Evolutionary conservation across 2,113 vertebrate species (phyloP).

Genomic region (Lepus americanus): DNA sequence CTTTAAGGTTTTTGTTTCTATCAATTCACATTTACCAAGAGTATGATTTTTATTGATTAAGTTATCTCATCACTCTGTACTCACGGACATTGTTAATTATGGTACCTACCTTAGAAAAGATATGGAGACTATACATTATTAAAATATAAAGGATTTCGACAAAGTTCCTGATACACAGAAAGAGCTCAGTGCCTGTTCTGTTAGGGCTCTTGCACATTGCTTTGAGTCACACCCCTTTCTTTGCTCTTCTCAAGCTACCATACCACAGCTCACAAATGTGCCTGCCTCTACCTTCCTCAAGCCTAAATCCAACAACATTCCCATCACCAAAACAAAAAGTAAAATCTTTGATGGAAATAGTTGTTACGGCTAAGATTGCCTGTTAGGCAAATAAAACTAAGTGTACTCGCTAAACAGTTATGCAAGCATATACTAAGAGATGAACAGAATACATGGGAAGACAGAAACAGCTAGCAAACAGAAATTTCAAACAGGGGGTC

Average conservation of each 20-base stretch:
- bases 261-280: not conserved
- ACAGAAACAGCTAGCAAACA: not conserved
- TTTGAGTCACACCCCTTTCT: not conserved
- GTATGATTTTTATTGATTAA: not conserved
- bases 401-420: not conserved
- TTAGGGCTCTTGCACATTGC: not conserved
- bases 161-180: not conserved
- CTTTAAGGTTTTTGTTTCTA: not conserved
- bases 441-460: not conserved
- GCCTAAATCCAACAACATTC: not conserved
- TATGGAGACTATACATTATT: not conserved
- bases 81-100: not conserved
- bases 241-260: not conserved
- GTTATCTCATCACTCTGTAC: not conserved
- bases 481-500: not conserved
- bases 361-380: not conserved
- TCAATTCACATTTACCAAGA: not conserved
- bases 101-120: not conserved
- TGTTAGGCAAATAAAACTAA: not conserved
- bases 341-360: not conserved
- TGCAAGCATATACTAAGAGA: not conserved
- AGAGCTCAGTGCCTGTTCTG: not conserved
- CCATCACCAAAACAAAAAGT: not conserved
- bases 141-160: not conserved
- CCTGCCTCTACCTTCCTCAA: not conserved